Evolutionary conservation across 2,888 invertebrate genomes (phyloP).

Genomic region (Drosophila atripex): DNA sequence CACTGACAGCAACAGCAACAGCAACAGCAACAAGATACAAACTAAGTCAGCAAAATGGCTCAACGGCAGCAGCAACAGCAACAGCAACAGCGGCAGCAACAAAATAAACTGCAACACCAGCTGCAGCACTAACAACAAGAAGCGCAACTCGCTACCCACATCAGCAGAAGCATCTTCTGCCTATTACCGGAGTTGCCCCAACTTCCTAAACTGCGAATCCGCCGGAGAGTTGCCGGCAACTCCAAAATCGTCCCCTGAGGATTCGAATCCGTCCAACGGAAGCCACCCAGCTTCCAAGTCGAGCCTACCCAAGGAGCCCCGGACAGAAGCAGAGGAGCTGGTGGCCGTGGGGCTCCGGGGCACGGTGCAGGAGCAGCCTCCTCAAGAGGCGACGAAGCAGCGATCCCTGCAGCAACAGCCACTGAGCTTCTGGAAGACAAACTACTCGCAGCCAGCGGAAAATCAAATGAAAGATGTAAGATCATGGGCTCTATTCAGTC

Average conservation of each 20-base stretch:
- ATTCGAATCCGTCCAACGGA: slow-evolving; percentile 1
- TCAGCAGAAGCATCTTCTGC: slow-evolving; percentile 51
- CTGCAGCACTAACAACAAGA: slow-evolving; percentile 30
- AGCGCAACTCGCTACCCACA: slow-evolving; percentile 56
- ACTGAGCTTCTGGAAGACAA: slow-evolving; percentile 67
- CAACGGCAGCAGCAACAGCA: slow-evolving; percentile 16
- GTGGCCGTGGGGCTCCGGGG: background rate
- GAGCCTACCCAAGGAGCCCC: background rate
- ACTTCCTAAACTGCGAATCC: slow-evolving; percentile 35
- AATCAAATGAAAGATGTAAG: slow-evolving; percentile 67
- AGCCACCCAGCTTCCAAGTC: background rate
- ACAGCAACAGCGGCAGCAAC: slow-evolving; percentile 9
- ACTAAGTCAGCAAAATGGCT: slow-evolving; percentile 30
- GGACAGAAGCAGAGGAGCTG: background rate
- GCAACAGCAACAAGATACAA: slow-evolving; percentile 16
- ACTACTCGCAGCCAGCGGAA: slow-evolving; percentile 58
- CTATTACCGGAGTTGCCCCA: slow-evolving; percentile 55
- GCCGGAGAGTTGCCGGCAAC: slow-evolving; percentile 8
- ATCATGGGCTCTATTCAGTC: background rate
- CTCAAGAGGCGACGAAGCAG: slow-evolving; percentile 11
- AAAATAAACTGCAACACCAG: slow-evolving; percentile 9
- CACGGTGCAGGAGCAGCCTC: slow-evolving; percentile 15
- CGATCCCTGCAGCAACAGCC: slow-evolving; percentile 49
- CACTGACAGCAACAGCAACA: slow-evolving; percentile 39
- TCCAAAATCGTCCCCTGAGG: slow-evolving; percentile 2